phyloP scores from a whole-genome alignment of 2,888 invertebrate species.

The Sycophila texana region DNA sequence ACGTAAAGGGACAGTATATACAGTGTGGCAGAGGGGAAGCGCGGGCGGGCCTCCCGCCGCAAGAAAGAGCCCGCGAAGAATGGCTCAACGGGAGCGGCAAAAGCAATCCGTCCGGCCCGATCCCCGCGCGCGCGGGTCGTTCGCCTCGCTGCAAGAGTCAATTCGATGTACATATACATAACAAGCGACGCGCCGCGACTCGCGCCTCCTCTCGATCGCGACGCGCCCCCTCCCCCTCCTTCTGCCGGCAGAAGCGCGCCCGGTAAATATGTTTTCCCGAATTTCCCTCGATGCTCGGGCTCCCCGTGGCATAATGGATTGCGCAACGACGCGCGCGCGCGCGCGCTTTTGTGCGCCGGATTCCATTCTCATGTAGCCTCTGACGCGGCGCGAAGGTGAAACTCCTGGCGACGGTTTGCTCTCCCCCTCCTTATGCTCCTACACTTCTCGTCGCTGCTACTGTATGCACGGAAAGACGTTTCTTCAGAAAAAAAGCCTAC shows the following conservation, averaged over 20 bases:
- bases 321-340: neutral
- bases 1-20: too few relatives aligned
- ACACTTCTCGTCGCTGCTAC: neutral
- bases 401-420: conserved; percentile 6
- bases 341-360: conserved; percentile 35
- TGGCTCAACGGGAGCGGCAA: conserved; percentile 6
- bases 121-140: neutral
- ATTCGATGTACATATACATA: conserved; percentile 29
- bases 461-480: too few relatives aligned
- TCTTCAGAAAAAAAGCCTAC: too few relatives aligned
- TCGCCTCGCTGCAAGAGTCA: conserved; percentile 7
- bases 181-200: too few relatives aligned
- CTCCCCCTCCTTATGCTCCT: neutral
- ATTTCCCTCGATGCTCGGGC: conserved; percentile 23
- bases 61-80: neutral
- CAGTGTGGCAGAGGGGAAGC: too few relatives aligned
- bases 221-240: neutral
- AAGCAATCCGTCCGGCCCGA: conserved; percentile 8
- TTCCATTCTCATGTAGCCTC: conserved; percentile 26
- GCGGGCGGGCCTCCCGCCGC: too few relatives aligned
- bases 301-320: conserved; percentile 28
- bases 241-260: conserved; percentile 6
- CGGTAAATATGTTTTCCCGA: conserved; percentile 31
- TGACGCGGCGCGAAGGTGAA: conserved; percentile 7
- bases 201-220: neutral